phyloP scores from a whole-genome alignment of 2,797 vertebrate genomes.

The Poecilia gillii region DNA sequence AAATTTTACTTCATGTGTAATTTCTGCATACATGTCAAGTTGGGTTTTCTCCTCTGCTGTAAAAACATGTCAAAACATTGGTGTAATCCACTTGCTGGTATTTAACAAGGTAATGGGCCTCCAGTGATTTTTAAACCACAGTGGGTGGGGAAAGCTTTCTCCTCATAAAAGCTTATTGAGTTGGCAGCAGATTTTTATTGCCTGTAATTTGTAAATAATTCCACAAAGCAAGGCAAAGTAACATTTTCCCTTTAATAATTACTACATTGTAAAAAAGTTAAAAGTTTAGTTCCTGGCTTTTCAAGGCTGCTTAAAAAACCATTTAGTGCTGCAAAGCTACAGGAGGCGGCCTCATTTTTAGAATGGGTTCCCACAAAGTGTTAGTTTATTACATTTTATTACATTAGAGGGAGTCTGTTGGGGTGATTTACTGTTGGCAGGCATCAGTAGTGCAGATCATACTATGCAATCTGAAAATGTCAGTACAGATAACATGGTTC shows the following conservation, averaged over 20 bases:
- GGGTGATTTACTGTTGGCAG: background rate
- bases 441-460: background rate
- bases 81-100: conserved; percentile 34
- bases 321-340: background rate
- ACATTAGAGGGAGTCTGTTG: background rate
- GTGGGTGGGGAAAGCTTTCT: conserved; percentile 39
- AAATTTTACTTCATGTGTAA: conserved; percentile 24
- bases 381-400: background rate
- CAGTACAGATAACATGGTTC: background rate
- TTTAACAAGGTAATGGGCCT: conserved; percentile 46
- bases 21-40: conserved; percentile 17
- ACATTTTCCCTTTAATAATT: conserved; percentile 14
- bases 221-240: conserved; percentile 8
- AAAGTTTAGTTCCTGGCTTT: background rate
- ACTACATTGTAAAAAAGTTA: conserved; percentile 1
- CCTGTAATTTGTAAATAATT: conserved; percentile 24
- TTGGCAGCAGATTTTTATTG: conserved; percentile 22
- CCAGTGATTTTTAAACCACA: conserved; percentile 39
- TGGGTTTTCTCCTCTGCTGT: conserved; percentile 23
- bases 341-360: background rate
- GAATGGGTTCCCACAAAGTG: background rate
- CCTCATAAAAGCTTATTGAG: conserved; percentile 22
- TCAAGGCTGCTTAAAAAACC: background rate
- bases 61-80: conserved; percentile 39
- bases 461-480: background rate